Conservation (phyloP, 2,113 vertebrate genomes). For the Dascyllus trimaculatus region DNA sequence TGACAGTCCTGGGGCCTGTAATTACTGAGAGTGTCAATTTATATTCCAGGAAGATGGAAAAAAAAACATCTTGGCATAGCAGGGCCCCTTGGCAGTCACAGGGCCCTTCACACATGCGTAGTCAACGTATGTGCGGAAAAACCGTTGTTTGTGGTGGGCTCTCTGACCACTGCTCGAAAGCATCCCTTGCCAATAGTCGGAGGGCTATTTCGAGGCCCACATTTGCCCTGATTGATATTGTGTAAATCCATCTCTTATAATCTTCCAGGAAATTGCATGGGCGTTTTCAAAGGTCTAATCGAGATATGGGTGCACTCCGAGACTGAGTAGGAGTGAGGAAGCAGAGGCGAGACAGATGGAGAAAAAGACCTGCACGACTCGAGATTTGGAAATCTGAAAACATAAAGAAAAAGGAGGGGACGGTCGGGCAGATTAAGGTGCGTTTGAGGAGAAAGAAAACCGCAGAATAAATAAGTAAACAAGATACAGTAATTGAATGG, state of each 20-base stretch:
- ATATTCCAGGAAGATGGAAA: no score
- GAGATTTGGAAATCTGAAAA: conserved; percentile 9
- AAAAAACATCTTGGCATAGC: no score
- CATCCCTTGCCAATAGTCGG: neutral
- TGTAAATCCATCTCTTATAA: conserved; percentile 71
- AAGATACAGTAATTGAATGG: conserved; percentile 38
- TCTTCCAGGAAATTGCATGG: conserved; percentile 73
- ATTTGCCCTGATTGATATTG: conserved; percentile 70
- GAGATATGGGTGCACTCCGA: conserved; percentile 44
- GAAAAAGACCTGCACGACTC: conserved; percentile 12
- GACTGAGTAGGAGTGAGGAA: conserved; percentile 37
- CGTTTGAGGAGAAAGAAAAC: conserved; percentile 12
- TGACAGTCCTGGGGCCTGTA: no score
- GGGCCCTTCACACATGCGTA: no score
- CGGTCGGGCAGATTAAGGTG: neutral
- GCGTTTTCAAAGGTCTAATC: conserved; percentile 61
- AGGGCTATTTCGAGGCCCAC: conserved; percentile 46
- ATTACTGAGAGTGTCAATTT: no score
- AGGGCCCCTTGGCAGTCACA: no score
- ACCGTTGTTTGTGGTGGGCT: conserved; percentile 2
- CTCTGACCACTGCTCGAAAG: conserved; percentile 30
- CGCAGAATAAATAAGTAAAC: conserved; percentile 45
- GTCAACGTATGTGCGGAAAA: neutral
- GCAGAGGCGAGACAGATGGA: conserved; percentile 37
- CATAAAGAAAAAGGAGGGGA: conserved; percentile 12